phyloP scores from a whole-genome alignment of 2,888 invertebrate species.

The Chironomus tentans region DNA sequence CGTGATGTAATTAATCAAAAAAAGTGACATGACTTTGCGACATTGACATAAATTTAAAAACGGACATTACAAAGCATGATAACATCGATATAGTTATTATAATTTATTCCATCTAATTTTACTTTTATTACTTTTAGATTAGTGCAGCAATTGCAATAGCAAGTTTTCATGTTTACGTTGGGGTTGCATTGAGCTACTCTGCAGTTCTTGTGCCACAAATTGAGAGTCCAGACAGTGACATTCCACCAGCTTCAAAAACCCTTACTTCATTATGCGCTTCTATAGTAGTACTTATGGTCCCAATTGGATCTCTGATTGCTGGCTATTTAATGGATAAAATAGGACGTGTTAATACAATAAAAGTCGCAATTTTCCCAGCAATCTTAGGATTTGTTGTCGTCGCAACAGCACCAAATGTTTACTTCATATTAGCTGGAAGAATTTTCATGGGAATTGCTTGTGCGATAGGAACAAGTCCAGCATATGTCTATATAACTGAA shows the following conservation, averaged over 20 bases:
- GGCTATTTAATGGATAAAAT: constrained; percentile 49
- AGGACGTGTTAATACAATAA: constrained; percentile 48
- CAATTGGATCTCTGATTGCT: constrained; percentile 46
- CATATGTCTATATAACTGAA: constrained; percentile 54
- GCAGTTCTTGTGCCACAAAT: constrained; percentile 48
- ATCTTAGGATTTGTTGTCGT: constrained; percentile 49
- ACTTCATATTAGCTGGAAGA: constrained; percentile 46
- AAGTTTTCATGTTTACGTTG: constrained; percentile 51
- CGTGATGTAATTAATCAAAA: not conserved
- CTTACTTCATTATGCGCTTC: constrained; percentile 43
- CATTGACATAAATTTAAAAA: not conserved
- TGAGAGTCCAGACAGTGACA: constrained; percentile 37
- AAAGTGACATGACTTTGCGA: not conserved
- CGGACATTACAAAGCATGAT: not conserved
- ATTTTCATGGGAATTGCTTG: constrained; percentile 48
- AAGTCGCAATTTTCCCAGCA: constrained; percentile 48
- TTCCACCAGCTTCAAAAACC: constrained; percentile 30
- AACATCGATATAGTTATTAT: not conserved
- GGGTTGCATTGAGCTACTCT: constrained; percentile 49
- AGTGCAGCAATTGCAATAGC: constrained; percentile 46
- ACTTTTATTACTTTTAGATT: constrained; percentile 40
- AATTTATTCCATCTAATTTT: constrained; percentile 22
- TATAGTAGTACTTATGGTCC: constrained; percentile 47
- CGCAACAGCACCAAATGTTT: constrained; percentile 44
- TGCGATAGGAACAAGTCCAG: constrained; percentile 49